Percentiles rank a stretch among this genome's conserved stretches.
These are phyloP conservation scores for Porphyrio hochstetteri DNA, from an alignment of 2,113 vertebrate genomes.

Conservation along the genomic window DNA sequence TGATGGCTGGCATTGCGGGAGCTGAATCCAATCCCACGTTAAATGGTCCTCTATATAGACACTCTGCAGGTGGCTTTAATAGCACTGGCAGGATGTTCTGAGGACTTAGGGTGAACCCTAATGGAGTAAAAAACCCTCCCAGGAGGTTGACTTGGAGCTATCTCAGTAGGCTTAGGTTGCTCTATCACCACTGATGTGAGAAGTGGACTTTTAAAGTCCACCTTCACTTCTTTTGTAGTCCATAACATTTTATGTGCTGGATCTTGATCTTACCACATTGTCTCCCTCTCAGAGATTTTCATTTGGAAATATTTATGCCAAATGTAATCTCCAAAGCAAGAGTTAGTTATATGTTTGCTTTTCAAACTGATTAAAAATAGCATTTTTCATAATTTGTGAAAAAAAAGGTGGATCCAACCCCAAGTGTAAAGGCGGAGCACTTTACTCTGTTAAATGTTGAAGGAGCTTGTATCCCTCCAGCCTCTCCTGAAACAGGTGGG, in stretches of 20 bases:
- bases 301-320: neutral
- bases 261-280: neutral
- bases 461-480: neutral
- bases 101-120: neutral
- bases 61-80: neutral
- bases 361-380: neutral
- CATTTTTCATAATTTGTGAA: neutral
- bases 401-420: neutral
- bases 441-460: neutral
- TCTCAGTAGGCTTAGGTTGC: neutral
- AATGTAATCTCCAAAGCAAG: neutral
- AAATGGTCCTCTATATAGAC: neutral
- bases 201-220: neutral
- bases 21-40: neutral
- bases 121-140: neutral
- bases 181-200: neutral
- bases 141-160: neutral
- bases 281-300: neutral
- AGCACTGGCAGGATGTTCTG: neutral
- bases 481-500: neutral
- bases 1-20: neutral
- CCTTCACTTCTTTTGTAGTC: neutral
- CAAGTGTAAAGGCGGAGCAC: fast-evolving
- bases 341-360: neutral
- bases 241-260: neutral